Conservation (phyloP, 2,113 vertebrate species). For the Gobiocypris rarus region DNA sequence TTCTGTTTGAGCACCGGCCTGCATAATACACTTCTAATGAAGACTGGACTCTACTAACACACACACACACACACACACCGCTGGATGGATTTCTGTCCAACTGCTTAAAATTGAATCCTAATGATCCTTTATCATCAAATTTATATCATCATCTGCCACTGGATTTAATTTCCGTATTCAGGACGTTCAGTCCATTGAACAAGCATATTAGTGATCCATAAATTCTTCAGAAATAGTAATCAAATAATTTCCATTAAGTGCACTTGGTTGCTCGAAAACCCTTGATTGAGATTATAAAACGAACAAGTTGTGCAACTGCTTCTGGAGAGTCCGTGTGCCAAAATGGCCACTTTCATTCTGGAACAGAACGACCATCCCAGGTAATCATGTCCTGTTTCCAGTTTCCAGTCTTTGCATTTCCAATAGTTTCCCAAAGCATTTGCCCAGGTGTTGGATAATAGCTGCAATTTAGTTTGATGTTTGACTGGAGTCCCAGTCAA, state of each 20-base stretch:
- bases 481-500: neutral
- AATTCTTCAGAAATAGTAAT: neutral
- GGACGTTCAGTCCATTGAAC: neutral
- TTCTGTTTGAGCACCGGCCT: constrained; percentile 29
- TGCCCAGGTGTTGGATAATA: neutral
- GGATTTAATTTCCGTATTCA: neutral
- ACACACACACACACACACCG: neutral
- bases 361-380: neutral
- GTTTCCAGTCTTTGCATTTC: neutral
- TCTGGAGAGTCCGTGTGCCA: neutral
- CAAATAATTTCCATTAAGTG: neutral
- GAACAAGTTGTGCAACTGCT: neutral
- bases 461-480: neutral
- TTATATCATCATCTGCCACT: neutral
- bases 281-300: constrained; percentile 21
- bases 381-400: neutral
- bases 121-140: neutral
- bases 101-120: neutral
- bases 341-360: neutral
- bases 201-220: neutral
- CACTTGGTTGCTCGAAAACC: neutral
- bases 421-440: neutral
- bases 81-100: neutral
- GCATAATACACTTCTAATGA: constrained; percentile 35
- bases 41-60: neutral